A percentile compares a stretch with the other conserved stretches of the same genome.
Evolutionary conservation across 2,888 invertebrate genomes (phyloP).

Genomic region (Orthosia incerta): DNA sequence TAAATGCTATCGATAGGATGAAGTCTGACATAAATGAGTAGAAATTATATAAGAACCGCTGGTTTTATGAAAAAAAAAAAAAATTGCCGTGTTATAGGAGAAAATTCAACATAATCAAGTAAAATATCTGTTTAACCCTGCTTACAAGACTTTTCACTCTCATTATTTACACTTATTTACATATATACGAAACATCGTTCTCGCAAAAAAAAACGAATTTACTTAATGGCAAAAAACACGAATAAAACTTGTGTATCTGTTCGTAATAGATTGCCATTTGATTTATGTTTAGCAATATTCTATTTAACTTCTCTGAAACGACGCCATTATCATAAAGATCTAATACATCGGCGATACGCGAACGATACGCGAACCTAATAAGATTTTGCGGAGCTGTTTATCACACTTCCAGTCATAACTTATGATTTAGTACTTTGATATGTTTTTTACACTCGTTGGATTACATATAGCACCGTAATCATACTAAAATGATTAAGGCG

Average conservation of each 20-base stretch:
- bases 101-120: no score
- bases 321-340: slow-evolving; percentile 61
- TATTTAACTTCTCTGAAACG: slow-evolving; percentile 48
- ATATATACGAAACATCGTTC: no score
- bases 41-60: no score
- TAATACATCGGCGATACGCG: slow-evolving; percentile 49
- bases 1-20: no score
- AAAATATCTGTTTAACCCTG: no score
- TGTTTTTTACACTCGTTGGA: slow-evolving; percentile 11
- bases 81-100: no score
- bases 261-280: slow-evolving; percentile 45
- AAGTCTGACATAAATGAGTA: no score
- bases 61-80: no score
- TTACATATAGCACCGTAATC: neutral
- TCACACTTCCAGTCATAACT: slow-evolving; percentile 45
- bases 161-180: no score
- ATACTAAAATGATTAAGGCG: no score
- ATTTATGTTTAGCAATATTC: slow-evolving; percentile 58
- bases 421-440: slow-evolving; percentile 32
- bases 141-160: no score
- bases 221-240: slow-evolving; percentile 4
- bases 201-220: neutral
- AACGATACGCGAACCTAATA: slow-evolving; percentile 44
- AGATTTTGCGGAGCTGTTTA: slow-evolving; percentile 45
- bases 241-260: slow-evolving; percentile 32